Percentiles rank a stretch among this genome's conserved stretches.
Evolutionary conservation across 2,113 vertebrate species (phyloP).

Genomic region (Strigops habroptila): DNA sequence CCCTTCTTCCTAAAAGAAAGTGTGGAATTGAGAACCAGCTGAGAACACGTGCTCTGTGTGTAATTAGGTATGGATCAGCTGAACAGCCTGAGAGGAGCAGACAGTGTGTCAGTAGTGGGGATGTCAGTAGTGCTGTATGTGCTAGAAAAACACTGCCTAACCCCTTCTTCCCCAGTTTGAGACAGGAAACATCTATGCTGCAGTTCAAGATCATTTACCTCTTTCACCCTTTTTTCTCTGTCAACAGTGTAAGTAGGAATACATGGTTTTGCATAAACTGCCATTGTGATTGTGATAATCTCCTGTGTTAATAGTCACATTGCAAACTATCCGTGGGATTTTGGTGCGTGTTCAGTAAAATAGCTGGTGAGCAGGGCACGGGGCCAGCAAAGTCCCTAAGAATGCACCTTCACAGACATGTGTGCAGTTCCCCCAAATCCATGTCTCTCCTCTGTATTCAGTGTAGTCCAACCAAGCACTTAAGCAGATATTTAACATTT

Average conservation of each 20-base stretch:
- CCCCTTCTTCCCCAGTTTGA: background rate
- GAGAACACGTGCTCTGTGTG: background rate
- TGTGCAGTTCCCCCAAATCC: background rate
- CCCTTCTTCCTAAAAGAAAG: background rate
- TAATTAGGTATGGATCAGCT: background rate
- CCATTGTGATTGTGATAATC: background rate
- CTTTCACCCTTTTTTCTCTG: background rate
- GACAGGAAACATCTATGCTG: background rate
- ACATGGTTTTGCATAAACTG: background rate
- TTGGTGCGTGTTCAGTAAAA: background rate
- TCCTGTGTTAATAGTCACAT: background rate
- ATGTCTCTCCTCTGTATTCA: background rate
- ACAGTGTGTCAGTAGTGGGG: background rate
- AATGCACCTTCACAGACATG: background rate
- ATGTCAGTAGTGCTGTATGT: background rate
- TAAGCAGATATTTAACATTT: slow-evolving; percentile 42
- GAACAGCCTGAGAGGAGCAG: background rate
- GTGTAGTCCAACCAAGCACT: slow-evolving; percentile 14
- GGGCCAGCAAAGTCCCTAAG: background rate
- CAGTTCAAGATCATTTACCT: background rate
- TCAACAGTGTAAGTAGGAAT: background rate
- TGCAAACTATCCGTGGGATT: background rate
- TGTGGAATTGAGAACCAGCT: background rate
- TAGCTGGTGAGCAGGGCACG: background rate
- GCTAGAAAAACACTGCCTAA: background rate